Percentiles rank a stretch among this genome's conserved stretches.
phyloP scores from a whole-genome alignment of 2,113 vertebrate genomes.

The Clarias batrachus region DNA sequence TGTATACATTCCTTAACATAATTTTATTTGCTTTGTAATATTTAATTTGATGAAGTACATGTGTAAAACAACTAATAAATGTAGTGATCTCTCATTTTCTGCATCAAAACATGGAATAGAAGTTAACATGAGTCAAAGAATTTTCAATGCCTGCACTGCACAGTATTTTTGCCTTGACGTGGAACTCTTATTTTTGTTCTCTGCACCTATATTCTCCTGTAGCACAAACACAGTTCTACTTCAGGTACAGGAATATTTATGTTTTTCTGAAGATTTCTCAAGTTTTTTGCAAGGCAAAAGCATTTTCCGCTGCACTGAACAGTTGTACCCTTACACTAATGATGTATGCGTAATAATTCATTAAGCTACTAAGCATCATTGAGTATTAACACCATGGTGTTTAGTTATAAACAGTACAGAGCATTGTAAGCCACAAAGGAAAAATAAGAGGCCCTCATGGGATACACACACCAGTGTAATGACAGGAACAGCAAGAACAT shows the following conservation, averaged over 20 bases:
- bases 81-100: no score
- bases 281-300: no score
- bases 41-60: no score
- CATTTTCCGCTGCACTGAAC: not conserved
- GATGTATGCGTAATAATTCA: constrained; percentile 6
- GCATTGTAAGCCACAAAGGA: constrained; percentile 20
- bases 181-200: not conserved
- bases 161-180: no score
- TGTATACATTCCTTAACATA: no score
- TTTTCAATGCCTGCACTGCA: no score
- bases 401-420: constrained; percentile 46
- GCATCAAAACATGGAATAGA: no score
- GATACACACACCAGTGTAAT: constrained; percentile 34
- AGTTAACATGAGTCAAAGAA: not conserved
- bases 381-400: constrained; percentile 37
- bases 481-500: constrained; percentile 33
- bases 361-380: constrained; percentile 20
- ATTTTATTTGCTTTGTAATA: no score
- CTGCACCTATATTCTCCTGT: not conserved
- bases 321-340: not conserved
- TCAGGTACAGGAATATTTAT: not conserved
- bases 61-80: no score
- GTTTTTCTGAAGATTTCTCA: not conserved
- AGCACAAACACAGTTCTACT: not conserved
- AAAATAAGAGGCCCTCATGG: constrained; percentile 40